Percentiles rank a stretch among this genome's conserved stretches.
Evolutionary conservation across 2,888 invertebrate genomes (phyloP).

Genomic region (Cephus runcator): DNA sequence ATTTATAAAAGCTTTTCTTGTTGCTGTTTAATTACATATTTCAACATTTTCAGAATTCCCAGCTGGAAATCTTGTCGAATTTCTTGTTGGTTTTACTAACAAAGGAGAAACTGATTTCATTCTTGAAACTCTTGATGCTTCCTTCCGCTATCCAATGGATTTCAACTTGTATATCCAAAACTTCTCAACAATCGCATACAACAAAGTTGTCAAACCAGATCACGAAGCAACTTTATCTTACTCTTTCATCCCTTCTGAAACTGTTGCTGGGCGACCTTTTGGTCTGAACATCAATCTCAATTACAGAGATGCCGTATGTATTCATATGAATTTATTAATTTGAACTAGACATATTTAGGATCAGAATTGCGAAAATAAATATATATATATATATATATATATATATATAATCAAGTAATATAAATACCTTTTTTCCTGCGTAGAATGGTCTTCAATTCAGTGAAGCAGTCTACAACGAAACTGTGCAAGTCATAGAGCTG

Average conservation of each 20-base stretch:
- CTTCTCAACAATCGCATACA: constrained; percentile 91
- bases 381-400: background rate
- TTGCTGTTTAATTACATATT: background rate
- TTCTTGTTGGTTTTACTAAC: constrained; percentile 96
- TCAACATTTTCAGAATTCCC: constrained; percentile 77
- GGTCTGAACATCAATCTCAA: constrained; percentile 93
- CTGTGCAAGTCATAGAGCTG: constrained; percentile 93
- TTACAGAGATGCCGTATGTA: constrained; percentile 79
- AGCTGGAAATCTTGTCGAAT: constrained; percentile 92
- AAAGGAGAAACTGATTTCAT: constrained; percentile 91
- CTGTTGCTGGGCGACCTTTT: constrained; percentile 96
- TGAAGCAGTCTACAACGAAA: constrained; percentile 98
- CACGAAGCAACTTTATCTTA: constrained; percentile 96
- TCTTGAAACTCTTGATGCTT: constrained; percentile 94
- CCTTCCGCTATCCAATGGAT: constrained; percentile 99
- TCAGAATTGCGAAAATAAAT: constrained; percentile 6
- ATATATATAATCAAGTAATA: background rate
- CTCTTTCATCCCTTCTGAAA: constrained; percentile 93
- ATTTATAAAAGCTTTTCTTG: background rate
- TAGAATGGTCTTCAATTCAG: constrained; percentile 75
- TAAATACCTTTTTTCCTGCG: constrained; percentile 30
- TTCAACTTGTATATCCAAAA: constrained; percentile 98
- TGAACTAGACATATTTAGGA: constrained; percentile 1
- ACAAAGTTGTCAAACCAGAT: constrained; percentile 87
- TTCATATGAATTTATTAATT: background rate